Evolutionary conservation across 2,888 invertebrate species (phyloP), one percentile per base, ranked within the genome.

Genomic region (Acleris emargana): DNA sequence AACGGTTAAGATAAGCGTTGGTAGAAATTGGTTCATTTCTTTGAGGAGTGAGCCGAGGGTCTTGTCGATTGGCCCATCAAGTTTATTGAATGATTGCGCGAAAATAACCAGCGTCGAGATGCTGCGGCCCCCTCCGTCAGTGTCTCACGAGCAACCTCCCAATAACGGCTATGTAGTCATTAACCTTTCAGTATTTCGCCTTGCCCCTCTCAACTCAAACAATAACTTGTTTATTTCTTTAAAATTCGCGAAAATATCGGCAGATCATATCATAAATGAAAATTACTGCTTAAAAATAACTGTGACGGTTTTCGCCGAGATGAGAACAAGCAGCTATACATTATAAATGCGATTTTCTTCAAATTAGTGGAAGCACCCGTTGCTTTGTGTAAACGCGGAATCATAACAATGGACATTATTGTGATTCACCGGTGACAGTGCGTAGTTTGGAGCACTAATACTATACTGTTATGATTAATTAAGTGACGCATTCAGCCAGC

Each of bases 41-140:
- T 86, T 83, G 78, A 86, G 84, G 80, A 85, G 84, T 72, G 75
- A 76, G 78, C 77, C 76, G 89, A 89, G 91, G 89, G 91, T 88
- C 88, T 87, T 84, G 83, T 85, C 85, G 91, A 91, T 88, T 91
- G 87, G 82, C 79, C 84, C 84, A 91, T 90, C 88, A 86, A 68
- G 87, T 88, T 91, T 87, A 92, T 92, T 92, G 91, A 86, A 92
- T 91, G 91, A 92, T 92, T 92, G 91, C 88, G 89, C 91, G 88
- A 91, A 91, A 88, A 87, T 84, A 86, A 81, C 82, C 77, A 81
- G 75, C 78, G 80, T 76, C 72, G 80, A 88, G 87, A 88, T 81
- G 82, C 73, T 78, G 80, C 72, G 78, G 82, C 77, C 90, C 91
- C 88, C 88, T 87, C 79, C 63, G 62, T 55, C 77, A 71, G 76